Conservation (phyloP, 1,140 invertebrate species). For the Platyura marginata region DNA sequence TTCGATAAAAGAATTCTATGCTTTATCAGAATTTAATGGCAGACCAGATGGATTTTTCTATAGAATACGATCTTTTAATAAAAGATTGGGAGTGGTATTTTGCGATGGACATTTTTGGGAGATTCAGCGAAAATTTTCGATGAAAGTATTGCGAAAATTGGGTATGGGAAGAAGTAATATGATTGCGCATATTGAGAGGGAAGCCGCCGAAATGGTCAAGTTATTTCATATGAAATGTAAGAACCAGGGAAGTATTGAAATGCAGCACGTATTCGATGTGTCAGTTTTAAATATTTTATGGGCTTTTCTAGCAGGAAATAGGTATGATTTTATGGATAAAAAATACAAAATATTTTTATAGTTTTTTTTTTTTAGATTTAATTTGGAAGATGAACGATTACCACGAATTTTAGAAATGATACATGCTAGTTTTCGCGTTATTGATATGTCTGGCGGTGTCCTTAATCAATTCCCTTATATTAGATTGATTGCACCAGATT, state of each 20-base stretch:
- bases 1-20: slow-evolving; percentile 36
- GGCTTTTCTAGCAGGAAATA: slow-evolving; percentile 44
- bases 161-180: slow-evolving; percentile 33
- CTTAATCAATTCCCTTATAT: slow-evolving; percentile 45
- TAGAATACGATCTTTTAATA: slow-evolving; percentile 36
- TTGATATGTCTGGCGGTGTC: slow-evolving; percentile 44
- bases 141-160: slow-evolving; percentile 31
- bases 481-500: slow-evolving; percentile 34
- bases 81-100: slow-evolving; percentile 38
- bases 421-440: slow-evolving; percentile 33
- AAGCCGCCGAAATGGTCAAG: slow-evolving; percentile 27
- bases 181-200: slow-evolving; percentile 28
- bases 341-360: slow-evolving; percentile 10
- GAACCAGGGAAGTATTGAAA: slow-evolving; percentile 18
- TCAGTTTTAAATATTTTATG: slow-evolving; percentile 52
- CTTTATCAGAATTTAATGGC: slow-evolving; percentile 42
- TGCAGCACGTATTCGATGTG: slow-evolving; percentile 35
- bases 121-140: slow-evolving; percentile 33
- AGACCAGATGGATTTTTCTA: slow-evolving; percentile 52
- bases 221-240: slow-evolving; percentile 10
- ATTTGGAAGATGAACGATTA: slow-evolving; percentile 31
- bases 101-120: slow-evolving; percentile 35
- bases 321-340: slow-evolving; percentile 12
- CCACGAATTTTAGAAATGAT: slow-evolving; percentile 30
- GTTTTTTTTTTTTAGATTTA: slow-evolving; percentile 26